A percentile compares a stretch with the other conserved stretches of the same genome.
Evolutionary conservation across 2,113 vertebrate species (phyloP).

Genomic region (Ptilorrhoa leucosticta): DNA sequence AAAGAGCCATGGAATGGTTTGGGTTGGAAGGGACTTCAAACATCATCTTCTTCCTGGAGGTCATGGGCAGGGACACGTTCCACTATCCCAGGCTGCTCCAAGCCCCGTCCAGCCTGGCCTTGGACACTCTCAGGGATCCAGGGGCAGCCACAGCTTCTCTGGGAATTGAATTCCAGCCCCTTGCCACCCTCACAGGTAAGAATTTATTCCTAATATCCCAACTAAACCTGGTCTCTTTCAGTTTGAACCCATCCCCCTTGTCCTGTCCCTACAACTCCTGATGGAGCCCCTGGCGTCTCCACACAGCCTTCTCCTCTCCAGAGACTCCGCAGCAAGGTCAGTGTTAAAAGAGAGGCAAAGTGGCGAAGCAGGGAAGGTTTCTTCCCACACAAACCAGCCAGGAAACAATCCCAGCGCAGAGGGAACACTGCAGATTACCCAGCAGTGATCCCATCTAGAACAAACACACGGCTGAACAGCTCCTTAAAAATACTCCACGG

Average conservation of each 20-base stretch:
- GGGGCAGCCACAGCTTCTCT: not conserved
- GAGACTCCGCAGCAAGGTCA: not conserved
- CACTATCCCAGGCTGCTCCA: not conserved
- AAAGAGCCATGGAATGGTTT: not conserved
- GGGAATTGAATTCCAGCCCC: not conserved
- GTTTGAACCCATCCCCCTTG: not conserved
- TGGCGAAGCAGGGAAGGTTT: not conserved
- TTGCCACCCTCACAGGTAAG: not conserved
- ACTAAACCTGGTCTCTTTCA: not conserved
- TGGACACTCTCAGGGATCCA: not conserved
- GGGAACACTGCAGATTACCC: not conserved
- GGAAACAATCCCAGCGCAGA: not conserved
- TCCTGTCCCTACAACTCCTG: not conserved
- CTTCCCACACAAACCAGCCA: not conserved
- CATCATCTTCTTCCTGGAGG: not conserved
- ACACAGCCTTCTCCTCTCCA: not conserved
- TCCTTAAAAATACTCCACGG: not conserved
- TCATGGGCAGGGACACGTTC: not conserved
- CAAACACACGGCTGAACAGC: not conserved
- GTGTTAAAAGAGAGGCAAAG: not conserved
- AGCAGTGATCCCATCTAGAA: not conserved
- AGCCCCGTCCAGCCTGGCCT: rapidly evolving
- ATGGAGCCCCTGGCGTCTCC: not conserved
- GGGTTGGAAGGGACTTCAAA: not conserved
- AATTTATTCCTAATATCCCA: not conserved